Percentiles rank a stretch among this genome's conserved stretches.
Evolutionary conservation across 2,797 vertebrate genomes (phyloP).

Genomic region (Spinibarbus caldwelli): DNA sequence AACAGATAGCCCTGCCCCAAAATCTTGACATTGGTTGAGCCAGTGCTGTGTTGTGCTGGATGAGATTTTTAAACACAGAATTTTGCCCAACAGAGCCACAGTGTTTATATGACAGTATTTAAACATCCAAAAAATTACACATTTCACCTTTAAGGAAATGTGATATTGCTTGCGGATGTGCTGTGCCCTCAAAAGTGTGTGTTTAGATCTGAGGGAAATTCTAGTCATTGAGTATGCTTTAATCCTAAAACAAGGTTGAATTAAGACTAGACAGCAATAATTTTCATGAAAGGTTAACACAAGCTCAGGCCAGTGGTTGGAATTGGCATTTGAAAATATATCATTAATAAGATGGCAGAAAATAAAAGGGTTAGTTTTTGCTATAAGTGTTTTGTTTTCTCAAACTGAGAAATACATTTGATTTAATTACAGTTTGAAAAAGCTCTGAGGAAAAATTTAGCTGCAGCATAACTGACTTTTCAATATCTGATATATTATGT

Average conservation of each 20-base stretch:
- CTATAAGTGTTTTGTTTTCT: constrained; percentile 1
- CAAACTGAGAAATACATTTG: not conserved
- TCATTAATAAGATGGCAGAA: not conserved
- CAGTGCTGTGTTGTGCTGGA: not conserved
- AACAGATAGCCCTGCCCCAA: not conserved
- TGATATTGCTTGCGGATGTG: not conserved
- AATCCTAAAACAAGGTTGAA: constrained; percentile 5
- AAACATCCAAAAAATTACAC: not conserved
- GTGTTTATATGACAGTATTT: not conserved
- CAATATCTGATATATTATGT: not conserved
- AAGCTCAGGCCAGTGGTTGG: not conserved
- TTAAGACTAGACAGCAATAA: constrained; percentile 27
- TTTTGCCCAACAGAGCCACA: not conserved
- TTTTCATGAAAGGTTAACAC: constrained; percentile 4
- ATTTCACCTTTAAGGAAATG: not conserved
- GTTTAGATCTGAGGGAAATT: constrained; percentile 11
- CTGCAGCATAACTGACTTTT: constrained; percentile 2
- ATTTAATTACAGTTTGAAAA: not conserved
- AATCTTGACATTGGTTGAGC: not conserved
- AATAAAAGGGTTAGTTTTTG: not conserved
- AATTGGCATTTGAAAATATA: not conserved
- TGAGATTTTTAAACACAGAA: not conserved
- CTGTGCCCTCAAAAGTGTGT: not conserved
- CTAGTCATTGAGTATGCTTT: constrained; percentile 8
- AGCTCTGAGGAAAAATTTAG: constrained; percentile 46